phyloP scores from a whole-genome alignment of 2,113 vertebrate species.

The Hylia prasina region DNA sequence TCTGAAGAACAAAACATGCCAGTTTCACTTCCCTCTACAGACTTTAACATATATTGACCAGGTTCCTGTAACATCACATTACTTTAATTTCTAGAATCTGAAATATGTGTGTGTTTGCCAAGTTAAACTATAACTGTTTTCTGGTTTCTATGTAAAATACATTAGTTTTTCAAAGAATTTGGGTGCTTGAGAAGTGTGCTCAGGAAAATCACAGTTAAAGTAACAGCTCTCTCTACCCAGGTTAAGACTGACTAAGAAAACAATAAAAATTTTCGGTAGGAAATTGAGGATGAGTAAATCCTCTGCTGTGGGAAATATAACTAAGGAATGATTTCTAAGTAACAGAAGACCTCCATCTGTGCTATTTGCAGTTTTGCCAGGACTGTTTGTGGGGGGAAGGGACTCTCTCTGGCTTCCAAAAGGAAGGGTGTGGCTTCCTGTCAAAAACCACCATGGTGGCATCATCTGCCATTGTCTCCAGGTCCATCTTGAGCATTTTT shows the following conservation, averaged over 20 bases:
- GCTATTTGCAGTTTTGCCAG: neutral
- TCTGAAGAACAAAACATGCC: neutral
- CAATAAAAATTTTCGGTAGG: neutral
- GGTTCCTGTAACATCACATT: neutral
- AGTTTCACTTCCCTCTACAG: neutral
- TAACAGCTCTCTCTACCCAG: neutral
- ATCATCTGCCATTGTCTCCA: neutral
- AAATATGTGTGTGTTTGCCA: neutral
- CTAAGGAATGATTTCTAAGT: neutral
- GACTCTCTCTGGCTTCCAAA: neutral
- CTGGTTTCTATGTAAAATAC: neutral
- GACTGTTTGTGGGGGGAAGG: rapidly evolving
- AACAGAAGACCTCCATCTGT: neutral
- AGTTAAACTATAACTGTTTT: neutral
- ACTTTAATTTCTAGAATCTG: neutral
- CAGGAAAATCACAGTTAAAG: neutral
- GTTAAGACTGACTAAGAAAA: neutral
- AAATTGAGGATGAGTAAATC: neutral
- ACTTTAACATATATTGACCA: neutral
- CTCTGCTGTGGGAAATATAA: neutral
- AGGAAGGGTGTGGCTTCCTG: neutral
- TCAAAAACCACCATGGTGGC: rapidly evolving
- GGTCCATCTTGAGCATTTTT: neutral
- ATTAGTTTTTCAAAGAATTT: neutral
- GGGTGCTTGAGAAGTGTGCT: neutral